A percentile compares a stretch with the other conserved stretches of the same genome.
Evolutionary conservation across 1,140 invertebrate species (phyloP).

Genomic region (Leptopilina boulardi): DNA sequence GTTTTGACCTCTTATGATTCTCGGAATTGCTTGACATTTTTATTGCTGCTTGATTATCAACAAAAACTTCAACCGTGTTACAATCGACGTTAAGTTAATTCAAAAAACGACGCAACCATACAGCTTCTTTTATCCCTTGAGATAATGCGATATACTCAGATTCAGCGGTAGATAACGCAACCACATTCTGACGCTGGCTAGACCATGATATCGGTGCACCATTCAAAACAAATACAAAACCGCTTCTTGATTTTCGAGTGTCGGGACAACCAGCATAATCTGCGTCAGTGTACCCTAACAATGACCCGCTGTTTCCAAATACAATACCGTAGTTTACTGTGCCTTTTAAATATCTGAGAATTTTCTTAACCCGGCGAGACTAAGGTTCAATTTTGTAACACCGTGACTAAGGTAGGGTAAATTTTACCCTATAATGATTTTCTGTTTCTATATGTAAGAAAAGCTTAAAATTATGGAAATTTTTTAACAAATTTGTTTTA

Average conservation of each 20-base stretch:
- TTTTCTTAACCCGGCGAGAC: conserved; percentile 62
- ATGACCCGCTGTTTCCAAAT: conserved; percentile 40
- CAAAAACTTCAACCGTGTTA: conserved; percentile 45
- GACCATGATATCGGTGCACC: conserved; percentile 68
- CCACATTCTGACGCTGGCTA: conserved; percentile 69
- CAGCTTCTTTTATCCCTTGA: too few relatives aligned
- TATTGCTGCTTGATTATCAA: conserved; percentile 69
- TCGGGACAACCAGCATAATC: too few relatives aligned
- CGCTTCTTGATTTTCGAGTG: too few relatives aligned
- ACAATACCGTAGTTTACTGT: conserved; percentile 44
- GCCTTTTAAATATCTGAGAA: conserved; percentile 47
- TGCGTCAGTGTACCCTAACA: conserved; percentile 63
- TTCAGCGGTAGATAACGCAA: too few relatives aligned
- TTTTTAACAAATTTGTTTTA: too few relatives aligned
- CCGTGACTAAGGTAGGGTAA: too few relatives aligned
- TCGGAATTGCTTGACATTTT: conserved; percentile 63
- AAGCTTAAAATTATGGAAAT: too few relatives aligned
- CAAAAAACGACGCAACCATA: conserved; percentile 60
- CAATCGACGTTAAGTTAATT: conserved; percentile 43
- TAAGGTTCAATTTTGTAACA: too few relatives aligned
- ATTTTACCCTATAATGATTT: too few relatives aligned
- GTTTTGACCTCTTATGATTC: conserved; percentile 63
- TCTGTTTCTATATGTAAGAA: too few relatives aligned
- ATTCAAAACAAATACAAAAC: conserved; percentile 61
- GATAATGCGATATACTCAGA: too few relatives aligned